A percentile compares a stretch with the other conserved stretches of the same genome.
Evolutionary conservation across 1,140 invertebrate genomes (phyloP).

Genomic region (Stenopsyche tienmushanensis): DNA sequence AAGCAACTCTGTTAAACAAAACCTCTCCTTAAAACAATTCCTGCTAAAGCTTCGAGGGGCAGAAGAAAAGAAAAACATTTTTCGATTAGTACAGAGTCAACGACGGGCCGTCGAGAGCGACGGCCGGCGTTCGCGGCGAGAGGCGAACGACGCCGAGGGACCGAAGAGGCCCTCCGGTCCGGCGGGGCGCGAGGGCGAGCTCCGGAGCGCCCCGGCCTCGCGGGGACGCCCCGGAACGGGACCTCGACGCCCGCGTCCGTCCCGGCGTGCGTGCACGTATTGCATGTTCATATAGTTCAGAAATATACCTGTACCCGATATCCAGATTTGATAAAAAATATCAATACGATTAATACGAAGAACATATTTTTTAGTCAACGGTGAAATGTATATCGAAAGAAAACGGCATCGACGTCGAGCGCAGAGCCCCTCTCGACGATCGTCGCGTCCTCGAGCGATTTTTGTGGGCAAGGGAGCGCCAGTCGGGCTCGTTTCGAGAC

Average conservation of each 20-base stretch:
- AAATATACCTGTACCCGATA: neutral
- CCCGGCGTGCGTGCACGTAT: no score
- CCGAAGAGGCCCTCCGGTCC: slow-evolving; percentile 12
- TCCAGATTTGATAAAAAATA: no score
- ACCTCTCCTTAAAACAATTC: slow-evolving; percentile 41
- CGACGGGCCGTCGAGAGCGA: slow-evolving; percentile 19
- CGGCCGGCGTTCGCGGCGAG: neutral
- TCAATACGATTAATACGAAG: no score
- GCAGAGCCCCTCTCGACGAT: no score
- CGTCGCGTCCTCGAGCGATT: no score
- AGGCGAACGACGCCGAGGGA: slow-evolving; percentile 18
- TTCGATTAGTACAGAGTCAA: slow-evolving; percentile 36
- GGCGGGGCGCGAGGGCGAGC: no score
- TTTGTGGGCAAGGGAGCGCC: no score
- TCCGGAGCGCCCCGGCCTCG: no score
- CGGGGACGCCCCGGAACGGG: slow-evolving; percentile 5
- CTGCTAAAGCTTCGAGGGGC: slow-evolving; percentile 39
- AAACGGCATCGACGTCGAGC: no score
- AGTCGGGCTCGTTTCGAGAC: no score
- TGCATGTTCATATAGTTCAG: neutral
- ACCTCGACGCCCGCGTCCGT: neutral
- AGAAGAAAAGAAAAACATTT: slow-evolving; percentile 42
- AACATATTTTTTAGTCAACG: no score
- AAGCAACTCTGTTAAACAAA: slow-evolving; percentile 32
- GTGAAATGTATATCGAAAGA: no score